Base-by-base conservation (phyloP, 1,140 invertebrate species). In the Bombyx mori region DNA sequence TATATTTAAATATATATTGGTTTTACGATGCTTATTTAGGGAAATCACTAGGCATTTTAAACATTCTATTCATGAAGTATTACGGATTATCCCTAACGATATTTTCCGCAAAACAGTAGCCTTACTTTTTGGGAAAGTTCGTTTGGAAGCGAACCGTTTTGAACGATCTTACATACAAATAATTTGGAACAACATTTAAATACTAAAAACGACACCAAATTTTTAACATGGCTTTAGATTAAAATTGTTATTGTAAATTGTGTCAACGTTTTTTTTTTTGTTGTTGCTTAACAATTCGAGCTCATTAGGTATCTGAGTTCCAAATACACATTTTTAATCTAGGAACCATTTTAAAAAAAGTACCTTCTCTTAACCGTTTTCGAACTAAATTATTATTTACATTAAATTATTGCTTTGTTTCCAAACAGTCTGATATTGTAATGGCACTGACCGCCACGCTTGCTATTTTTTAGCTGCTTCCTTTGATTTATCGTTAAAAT, bases 151-250 rank as follows among this genome's bases (percentile, higher is more conserved):
- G 6, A 6, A 26, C 43, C 43, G 9, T 18, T 45, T 18, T 22
- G 22, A 49, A 49, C 48, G 12, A 45, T 44, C 65, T 58, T 62
- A 65, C 83, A 84, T 86, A 86, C 63, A 86, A 86, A 86, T 79
- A 81, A 86, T 86, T 66, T 76, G 79, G 76, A 86, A 84, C 82
- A 86, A 86, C 83, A 85, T 85, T 86, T 82, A 86, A 69, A 12
- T 67, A 68, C 68, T 84, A 84, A 65, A 76, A 73, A 76, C 69
- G 71, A 79, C 73, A 79, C 83, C 80, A 81, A 86, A 80, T 75
- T 77, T 81, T 78, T 68, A 44, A 49, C 18, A 35, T 51, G 50
- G 50, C 8, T 35, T 10, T 51, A 51, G 50, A 51, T 35, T 51
- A 51, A 51, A 51, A 51, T 51, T 35, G 26, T 35, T 5, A 35